Base-by-base conservation (phyloP, 2,888 invertebrate species). In the Aelia acuminata region DNA sequence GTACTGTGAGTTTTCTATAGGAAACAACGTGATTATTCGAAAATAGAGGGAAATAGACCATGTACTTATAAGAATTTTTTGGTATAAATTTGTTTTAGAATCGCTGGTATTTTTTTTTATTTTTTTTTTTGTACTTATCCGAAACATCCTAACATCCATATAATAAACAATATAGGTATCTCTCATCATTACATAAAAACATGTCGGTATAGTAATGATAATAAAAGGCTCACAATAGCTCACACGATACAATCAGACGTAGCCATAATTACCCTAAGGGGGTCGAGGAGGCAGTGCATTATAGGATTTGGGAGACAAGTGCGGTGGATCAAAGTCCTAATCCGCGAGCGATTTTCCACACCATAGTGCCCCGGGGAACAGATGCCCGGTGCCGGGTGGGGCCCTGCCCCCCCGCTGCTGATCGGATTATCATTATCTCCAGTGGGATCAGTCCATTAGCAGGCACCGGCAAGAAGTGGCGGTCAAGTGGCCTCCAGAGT, bases 381-480 rank as follows among this genome's bases (percentile, higher is more conserved):
- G 80, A 80, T 80, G 80, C 80, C 80, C 43, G 43, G 43, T 39
- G 43, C 39, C 80, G 80, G 80, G 3, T 80, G 80, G 80, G 43
- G 43, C 80, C 3, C 39, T 7, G 49, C 26, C 75, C 43, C 47
- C 87, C 87, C 47, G 39, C 47, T 3, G 18, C 1, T 80, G 31
- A 63, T 57, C 87, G 70, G 31, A 87, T 75, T 75, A 39, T 48
- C 70, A 48, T 75, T 63, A 57, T 63, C 50, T 86, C 43, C 86
- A 63, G n/a, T 22, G 87, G 87, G 75, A 87, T 75, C 75, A 87
- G 48, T 87, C 87, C 87, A 75, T 87, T 75, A 87, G 87, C 10
- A 75, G 20, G 87, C 50, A 50, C 84, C 80, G 80, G 43, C 39
- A 47, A n/a, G 80, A 80, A 80, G 80, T 80, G 43, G 3, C 8